Base-by-base conservation (phyloP, 2,797 vertebrate species). In the Microctenopoma stevenorrisi region DNA sequence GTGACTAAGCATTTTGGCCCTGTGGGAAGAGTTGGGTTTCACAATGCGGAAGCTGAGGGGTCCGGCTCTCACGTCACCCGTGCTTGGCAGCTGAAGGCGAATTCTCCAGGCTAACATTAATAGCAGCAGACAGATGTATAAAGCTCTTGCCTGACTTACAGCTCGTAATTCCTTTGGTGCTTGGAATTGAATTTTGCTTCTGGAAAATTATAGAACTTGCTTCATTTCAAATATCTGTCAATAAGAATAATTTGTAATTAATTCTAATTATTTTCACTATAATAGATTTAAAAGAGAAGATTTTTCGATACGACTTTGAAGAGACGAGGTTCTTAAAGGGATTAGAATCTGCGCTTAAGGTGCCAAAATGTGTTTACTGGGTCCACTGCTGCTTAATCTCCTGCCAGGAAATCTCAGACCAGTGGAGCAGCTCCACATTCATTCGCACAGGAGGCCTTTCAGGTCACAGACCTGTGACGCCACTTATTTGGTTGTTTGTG, bases 401-500 rank as follows among this genome's bases (percentile, higher is more conserved):
- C n/a, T 75, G 69, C 78, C 70, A 72, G 73, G 62, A 67, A 74
- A 64, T 68, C 60, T 65, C 68, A 66, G 48, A 79, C 37, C 50
- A 58, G 53, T 62, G 50, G 56, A 64, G 57, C 68, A 51, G 59
- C 28, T 64, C 62, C 16, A 50, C 69, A 69, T 56, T 79, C 75
- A 72, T 51, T 67, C 74, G 62, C 54, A 47, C 48, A 61, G 46
- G 37, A 60, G 51, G 40, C 16, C 37, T 77, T 73, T 78, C 26
- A 77, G 76, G 84, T 78, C 62, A 42, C 57, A 60, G 75, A 73
- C 81, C 83, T 78, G 61, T 76, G 87, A 89, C 81, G 78, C 54
- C 42, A 57, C 72, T 73, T 88, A 73, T 86, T 88, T 84, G 38
- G 47, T 79, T 90, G 83, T 88, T 92, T 90, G 81, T 84, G 77